A percentile compares a stretch with the other conserved stretches of the same genome.
Evolutionary conservation across 2,888 invertebrate genomes (phyloP).

Genomic region (Morpho achilles): DNA sequence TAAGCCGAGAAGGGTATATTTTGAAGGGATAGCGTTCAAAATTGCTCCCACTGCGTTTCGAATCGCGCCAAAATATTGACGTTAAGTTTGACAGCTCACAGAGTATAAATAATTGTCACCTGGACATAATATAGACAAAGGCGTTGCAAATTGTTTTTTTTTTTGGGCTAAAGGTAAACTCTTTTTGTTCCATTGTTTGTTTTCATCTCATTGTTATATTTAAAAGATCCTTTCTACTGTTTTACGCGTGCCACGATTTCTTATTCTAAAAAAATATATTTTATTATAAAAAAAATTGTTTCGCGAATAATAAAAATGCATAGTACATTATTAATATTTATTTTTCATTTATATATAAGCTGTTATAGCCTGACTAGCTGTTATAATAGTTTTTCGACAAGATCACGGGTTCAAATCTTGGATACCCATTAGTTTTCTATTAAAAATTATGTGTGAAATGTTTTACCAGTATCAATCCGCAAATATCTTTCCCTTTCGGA

Average conservation of each 20-base stretch:
- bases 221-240: slow-evolving; percentile 22
- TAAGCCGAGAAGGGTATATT: slow-evolving; percentile 18
- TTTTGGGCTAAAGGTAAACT: slow-evolving; percentile 3
- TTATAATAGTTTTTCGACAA: no score
- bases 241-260: slow-evolving; percentile 27
- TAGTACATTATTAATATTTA: no score
- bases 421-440: no score
- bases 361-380: no score
- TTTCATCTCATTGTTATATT: slow-evolving; percentile 15
- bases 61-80: slow-evolving; percentile 65
- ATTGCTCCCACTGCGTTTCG: slow-evolving; percentile 56
- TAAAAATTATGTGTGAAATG: no score
- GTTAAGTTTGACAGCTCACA: slow-evolving; percentile 38
- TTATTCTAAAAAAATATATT: background rate
- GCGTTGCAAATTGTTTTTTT: slow-evolving; percentile 41
- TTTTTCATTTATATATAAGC: no score
- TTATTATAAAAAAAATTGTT: no score
- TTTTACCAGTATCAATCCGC: no score
- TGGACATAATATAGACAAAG: slow-evolving; percentile 34
- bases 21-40: slow-evolving; percentile 6
- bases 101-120: slow-evolving; percentile 34
- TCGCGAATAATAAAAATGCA: no score
- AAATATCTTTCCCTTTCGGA: no score
- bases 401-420: no score
- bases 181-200: slow-evolving; percentile 19